Percentiles rank a stretch among this genome's conserved stretches.
Evolutionary conservation across 2,113 vertebrate genomes (phyloP).

Genomic region (Scopus umbretta): DNA sequence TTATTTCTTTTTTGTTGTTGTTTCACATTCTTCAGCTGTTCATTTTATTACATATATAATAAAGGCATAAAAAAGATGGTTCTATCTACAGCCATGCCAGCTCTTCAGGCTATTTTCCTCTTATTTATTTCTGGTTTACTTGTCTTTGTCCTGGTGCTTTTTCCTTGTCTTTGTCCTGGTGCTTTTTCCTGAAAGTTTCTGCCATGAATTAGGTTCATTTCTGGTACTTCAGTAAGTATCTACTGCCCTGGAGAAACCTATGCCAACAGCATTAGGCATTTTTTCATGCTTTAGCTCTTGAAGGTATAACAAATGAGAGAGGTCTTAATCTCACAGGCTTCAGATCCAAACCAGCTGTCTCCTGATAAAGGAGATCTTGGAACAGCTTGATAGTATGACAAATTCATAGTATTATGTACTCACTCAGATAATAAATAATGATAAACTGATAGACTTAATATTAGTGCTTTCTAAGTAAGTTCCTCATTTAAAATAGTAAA

Average conservation of each 20-base stretch:
- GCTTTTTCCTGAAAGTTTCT: background rate
- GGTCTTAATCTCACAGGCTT: background rate
- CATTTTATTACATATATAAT: background rate
- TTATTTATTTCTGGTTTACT: background rate
- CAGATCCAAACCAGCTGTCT: background rate
- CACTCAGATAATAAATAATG: background rate
- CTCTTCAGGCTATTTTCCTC: background rate
- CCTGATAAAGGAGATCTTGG: background rate
- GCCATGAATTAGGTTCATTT: background rate
- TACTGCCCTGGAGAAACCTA: background rate
- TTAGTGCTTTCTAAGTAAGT: background rate
- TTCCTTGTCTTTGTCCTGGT: background rate
- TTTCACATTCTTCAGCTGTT: background rate
- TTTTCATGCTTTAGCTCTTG: background rate
- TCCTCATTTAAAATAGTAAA: background rate
- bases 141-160: no score
- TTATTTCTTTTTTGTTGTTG: background rate
- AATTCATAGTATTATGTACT: background rate
- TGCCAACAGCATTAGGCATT: background rate
- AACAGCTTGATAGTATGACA: background rate
- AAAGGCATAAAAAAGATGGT: background rate
- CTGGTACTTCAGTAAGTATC: background rate
- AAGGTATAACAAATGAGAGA: background rate
- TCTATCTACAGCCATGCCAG: background rate
- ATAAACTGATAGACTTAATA: background rate